A percentile compares a stretch with the other conserved stretches of the same genome.
Conservation (phyloP, 2,888 invertebrate genomes). For the Quadroppia sp. region DNA sequence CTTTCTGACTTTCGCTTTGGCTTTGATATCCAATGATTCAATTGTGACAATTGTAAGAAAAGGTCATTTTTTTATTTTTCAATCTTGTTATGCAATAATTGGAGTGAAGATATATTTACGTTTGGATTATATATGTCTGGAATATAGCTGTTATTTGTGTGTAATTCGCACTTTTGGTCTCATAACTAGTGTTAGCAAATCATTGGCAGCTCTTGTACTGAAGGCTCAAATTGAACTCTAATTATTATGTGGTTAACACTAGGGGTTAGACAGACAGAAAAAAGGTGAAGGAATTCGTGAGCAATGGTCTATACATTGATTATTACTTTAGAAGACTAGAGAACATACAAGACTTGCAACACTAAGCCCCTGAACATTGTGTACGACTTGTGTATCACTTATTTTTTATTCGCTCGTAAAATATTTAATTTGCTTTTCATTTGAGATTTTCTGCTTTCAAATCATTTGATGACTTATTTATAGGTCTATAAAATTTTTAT, state of each 20-base stretch:
- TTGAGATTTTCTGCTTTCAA: background rate
- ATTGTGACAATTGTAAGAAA: background rate
- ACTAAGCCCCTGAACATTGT: background rate
- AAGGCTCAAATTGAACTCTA: background rate
- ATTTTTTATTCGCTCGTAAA: background rate
- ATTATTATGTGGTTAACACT: constrained; percentile 5
- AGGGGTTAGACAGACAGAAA: background rate
- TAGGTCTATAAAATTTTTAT: background rate
- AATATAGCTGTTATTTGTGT: background rate
- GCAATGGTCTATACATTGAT: constrained; percentile 8
- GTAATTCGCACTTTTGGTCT: constrained; percentile 1
- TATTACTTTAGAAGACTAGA: too few relatives aligned
- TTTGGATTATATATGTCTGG: background rate
- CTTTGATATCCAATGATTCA: background rate
- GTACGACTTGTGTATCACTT: background rate
- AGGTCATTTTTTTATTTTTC: background rate
- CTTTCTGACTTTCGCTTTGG: background rate
- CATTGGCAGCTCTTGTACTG: background rate
- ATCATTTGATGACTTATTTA: constrained; percentile 13
- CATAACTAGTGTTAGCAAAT: constrained; percentile 8
- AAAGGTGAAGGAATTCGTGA: background rate
- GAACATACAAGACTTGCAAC: too few relatives aligned
- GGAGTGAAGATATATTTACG: background rate
- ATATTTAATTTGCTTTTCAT: background rate
- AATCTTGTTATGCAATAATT: constrained; percentile 1